phyloP scores from a whole-genome alignment of 2,113 vertebrate species.

The Heliornis fulica region DNA sequence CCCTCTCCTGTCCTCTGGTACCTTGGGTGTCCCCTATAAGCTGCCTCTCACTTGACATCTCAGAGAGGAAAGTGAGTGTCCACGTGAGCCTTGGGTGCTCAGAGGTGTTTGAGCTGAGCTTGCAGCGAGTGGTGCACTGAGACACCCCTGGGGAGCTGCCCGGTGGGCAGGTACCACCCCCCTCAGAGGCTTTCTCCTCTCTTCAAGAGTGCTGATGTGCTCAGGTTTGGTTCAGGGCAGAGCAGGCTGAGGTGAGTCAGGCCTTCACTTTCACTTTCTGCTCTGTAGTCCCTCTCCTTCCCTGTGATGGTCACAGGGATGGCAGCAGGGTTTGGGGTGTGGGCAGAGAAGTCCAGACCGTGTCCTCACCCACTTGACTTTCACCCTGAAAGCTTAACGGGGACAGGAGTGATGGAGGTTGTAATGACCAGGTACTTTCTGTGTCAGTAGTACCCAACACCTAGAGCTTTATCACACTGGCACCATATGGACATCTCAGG shows the following conservation, averaged over 20 bases:
- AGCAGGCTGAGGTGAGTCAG: neutral
- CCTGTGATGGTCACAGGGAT: fast-evolving
- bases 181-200: neutral
- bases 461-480: neutral
- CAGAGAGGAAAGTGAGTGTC: neutral
- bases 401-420: neutral
- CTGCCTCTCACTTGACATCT: neutral
- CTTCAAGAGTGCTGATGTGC: neutral
- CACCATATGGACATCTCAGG: neutral
- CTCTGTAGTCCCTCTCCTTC: neutral
- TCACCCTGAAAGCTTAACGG: neutral
- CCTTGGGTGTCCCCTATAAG: neutral
- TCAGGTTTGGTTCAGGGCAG: neutral
- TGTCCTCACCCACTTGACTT: neutral
- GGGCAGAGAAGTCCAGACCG: neutral
- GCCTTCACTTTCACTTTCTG: neutral
- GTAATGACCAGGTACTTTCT: neutral
- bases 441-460: neutral
- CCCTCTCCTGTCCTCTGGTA: neutral
- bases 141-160: neutral
- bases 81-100: neutral
- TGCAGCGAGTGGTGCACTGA: fast-evolving
- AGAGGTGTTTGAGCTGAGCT: neutral
- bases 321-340: neutral
- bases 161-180: too few relatives aligned